Conservation (phyloP, 2,797 vertebrate genomes). For the Hephaestus fuliginosus region DNA sequence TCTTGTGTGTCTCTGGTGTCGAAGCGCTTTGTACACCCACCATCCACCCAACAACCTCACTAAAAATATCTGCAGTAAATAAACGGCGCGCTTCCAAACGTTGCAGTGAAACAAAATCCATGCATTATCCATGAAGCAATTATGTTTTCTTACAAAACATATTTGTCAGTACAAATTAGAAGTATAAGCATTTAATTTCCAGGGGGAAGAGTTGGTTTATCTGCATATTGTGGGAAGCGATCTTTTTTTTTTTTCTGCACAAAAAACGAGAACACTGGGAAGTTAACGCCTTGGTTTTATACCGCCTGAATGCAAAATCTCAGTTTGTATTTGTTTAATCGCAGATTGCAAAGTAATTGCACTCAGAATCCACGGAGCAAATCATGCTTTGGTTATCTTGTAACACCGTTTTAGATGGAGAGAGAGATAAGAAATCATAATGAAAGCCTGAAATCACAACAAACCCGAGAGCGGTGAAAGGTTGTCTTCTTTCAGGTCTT, state of each 20-base stretch:
- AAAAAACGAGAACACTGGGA: background rate
- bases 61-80: background rate
- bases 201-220: background rate
- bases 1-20: background rate
- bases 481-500: conserved; percentile 27
- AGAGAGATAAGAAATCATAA: conserved; percentile 28
- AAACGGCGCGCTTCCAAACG: background rate
- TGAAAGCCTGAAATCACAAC: conserved; percentile 31
- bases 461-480: conserved; percentile 9
- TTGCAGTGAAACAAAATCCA: background rate
- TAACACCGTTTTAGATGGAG: conserved; percentile 20
- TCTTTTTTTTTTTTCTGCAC: too few species aligned
- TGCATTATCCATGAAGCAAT: background rate
- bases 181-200: background rate
- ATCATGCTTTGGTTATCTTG: conserved; percentile 20
- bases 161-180: background rate
- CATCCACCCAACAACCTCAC: background rate
- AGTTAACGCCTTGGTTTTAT: background rate
- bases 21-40: background rate
- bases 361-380: conserved; percentile 24
- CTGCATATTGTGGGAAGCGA: background rate
- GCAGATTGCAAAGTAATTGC: background rate
- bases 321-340: conserved; percentile 3
- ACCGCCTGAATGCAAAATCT: background rate
- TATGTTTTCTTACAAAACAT: background rate